Conservation (phyloP, 2,113 vertebrate species). For the Verasper variegatus region DNA sequence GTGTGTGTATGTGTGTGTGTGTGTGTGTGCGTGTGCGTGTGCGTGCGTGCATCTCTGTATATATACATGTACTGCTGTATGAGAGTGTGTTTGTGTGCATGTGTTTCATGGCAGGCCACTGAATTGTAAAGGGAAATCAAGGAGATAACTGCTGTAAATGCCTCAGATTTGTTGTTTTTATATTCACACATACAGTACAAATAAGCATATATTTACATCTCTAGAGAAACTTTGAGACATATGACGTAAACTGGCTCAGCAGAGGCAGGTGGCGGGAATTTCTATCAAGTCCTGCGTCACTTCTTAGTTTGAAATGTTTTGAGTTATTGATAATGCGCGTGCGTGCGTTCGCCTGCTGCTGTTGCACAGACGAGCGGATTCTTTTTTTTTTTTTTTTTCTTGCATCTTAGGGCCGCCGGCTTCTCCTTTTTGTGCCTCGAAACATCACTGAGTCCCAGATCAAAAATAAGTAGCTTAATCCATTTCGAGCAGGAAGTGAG, state of each 20-base stretch:
- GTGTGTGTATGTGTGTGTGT: constrained; percentile 3
- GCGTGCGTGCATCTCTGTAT: constrained; percentile 46
- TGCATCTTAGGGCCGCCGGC: neutral
- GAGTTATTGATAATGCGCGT: neutral
- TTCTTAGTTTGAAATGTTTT: constrained; percentile 48
- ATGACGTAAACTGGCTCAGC: constrained; percentile 70
- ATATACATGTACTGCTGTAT: constrained; percentile 74
- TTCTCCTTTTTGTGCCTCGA: constrained; percentile 10
- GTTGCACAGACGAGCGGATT: too few species aligned
- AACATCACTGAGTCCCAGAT: constrained; percentile 15
- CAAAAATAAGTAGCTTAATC: neutral
- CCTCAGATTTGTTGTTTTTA: constrained; percentile 87
- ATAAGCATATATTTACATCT: constrained; percentile 83
- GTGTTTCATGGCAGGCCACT: constrained; percentile 88
- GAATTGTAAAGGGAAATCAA: constrained; percentile 92
- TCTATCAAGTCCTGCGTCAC: constrained; percentile 66
- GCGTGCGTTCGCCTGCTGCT: too few species aligned
- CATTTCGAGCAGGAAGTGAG: constrained; percentile 31
- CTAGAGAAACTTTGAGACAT: constrained; percentile 80
- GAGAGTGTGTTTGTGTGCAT: constrained; percentile 48
- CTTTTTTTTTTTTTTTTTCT: too few species aligned
- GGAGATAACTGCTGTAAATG: constrained; percentile 96
- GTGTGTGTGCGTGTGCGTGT: constrained; percentile 11
- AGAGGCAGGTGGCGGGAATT: constrained; percentile 74
- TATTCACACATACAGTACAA: constrained; percentile 82